Base-by-base conservation (phyloP, 2,113 vertebrate species). In the Xenopus borealis region DNA sequence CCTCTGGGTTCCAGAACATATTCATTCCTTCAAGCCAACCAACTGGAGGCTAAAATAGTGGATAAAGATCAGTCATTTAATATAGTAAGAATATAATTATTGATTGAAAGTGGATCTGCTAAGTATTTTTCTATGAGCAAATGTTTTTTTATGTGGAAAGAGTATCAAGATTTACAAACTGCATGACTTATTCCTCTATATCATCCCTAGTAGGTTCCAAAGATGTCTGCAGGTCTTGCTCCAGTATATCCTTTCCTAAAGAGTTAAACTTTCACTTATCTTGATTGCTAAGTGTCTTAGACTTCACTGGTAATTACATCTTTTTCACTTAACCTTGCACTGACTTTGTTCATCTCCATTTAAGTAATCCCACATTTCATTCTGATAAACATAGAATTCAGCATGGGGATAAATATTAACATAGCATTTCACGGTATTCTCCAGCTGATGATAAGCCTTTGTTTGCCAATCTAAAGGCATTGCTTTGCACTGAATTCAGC, bases 281-380 rank as follows among this genome's bases (percentile, higher is more conserved):
- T 30, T 77, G 66, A 77, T 77, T 70, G 58, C 74, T 64, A 30
- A 14, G 23, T 69, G 58, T 45, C 58, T 69, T 27, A 53, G 44
- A 68, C 50, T 69, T 76, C 66, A 63, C 59, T 77, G 55, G 53
- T 55, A 55, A 77, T 77, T 55, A 77, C 50, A 59, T 57, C 61
- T 77, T 45, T 20, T 46, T 50, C 67, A 64, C 66, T 70, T 77
- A 77, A 50, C 74, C 74, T 77, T 77, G 59, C 30, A n/a, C 19
- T 70, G 74, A 77, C 66, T 64, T 77, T 77, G 74, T 30, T 44
- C 30, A 47, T 46, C 19, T 5, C 65, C 47, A 3, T 64, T 76
- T 55, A 47, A 68, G 44, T 64, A 64, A 77, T 53, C 45, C 74
- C 67, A 70, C 62, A 70, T 64, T 57, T 77, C 33, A 70, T 18